A percentile compares a stretch with the other conserved stretches of the same genome.
Conservation (phyloP, 92 coral and sea anemone species). For the Parazoanthus darwini region DNA sequence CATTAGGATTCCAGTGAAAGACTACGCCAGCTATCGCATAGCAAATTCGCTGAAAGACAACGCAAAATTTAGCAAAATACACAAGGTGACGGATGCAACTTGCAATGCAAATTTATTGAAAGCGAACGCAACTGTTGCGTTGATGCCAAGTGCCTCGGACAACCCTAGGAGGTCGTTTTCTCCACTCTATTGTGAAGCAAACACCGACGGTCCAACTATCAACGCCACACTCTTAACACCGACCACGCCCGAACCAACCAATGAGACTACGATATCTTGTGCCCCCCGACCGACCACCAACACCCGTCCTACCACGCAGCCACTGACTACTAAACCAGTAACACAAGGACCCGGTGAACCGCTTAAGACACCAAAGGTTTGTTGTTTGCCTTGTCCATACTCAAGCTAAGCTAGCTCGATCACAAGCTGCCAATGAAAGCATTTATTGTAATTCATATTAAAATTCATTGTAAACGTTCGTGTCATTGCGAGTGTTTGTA, state of each 20-base stretch:
- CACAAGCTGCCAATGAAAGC: too few relatives aligned
- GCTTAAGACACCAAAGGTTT: conserved; percentile 26
- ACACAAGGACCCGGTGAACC: conserved; percentile 3
- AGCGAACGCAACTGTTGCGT: background rate
- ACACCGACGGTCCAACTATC: background rate
- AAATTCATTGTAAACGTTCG: too few relatives aligned
- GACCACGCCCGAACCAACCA: conserved; percentile 1
- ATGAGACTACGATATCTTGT: background rate
- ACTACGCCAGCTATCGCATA: background rate
- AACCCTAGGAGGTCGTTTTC: background rate
- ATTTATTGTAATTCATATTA: too few relatives aligned
- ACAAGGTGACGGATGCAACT: background rate
- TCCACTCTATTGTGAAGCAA: conserved; percentile 28
- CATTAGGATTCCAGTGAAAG: background rate
- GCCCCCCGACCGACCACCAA: conserved; percentile 9
- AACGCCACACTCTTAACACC: conserved; percentile 36
- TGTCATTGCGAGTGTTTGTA: too few relatives aligned
- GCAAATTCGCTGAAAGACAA: background rate
- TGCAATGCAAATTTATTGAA: conserved; percentile 3
- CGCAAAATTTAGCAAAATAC: background rate
- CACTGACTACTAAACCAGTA: background rate
- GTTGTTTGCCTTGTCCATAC: background rate
- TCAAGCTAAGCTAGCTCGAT: too few relatives aligned
- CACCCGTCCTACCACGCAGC: background rate
- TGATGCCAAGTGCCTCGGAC: background rate